Evolutionary conservation across 2,113 vertebrate genomes (phyloP), one percentile per base, ranked within the genome.

Genomic region (Tenebrosternarchus preto): DNA sequence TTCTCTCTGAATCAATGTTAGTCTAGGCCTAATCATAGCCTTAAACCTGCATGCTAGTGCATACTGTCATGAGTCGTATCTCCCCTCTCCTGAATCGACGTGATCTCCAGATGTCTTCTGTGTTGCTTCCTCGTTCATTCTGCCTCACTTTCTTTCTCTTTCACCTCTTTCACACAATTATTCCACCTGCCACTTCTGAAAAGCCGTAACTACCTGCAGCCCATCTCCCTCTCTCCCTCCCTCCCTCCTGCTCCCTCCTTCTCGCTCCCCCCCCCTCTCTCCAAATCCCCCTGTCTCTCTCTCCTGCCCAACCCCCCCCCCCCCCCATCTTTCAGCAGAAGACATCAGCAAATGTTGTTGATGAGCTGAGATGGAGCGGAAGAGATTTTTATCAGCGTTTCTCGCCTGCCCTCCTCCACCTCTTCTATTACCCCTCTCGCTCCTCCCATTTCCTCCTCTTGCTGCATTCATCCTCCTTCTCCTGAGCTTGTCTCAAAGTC

Each of bases 301-400:
- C 69, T 55, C 27, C 73, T 59, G 16, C 17, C 50, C 22, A 59
- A 50, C 60, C 36, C 29, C 67, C 56, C 43, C 27, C 29, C n/a
- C 22, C 53, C 39, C 61, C 76, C 17, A 24, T 46, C 39, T 33
- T 31, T 56, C 55, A 43, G 64, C 29, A 75, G 64, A 72, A 70
- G 82, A 66, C 76, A 76, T 56, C 76, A 75, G 77, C 68, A 72
- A 70, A 77, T 78, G 78, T 69, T 60, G 55, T 73, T 67, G 78
- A 73, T 56, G 61, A 84, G 76, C 70, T 27, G 67, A 61, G 76
- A 61, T 78, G 59, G 73, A 72, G 80, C 80, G 72, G 69, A 78
- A 82, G 75, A 81, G 80, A 84, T 84, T 80, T 46, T 80, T 78
- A 84, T 74, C 83, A 77, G 75, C 27, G 19, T 29, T 50, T 68